Conservation (phyloP, 2,888 invertebrate genomes). For the Sarcophaga rosellei region DNA sequence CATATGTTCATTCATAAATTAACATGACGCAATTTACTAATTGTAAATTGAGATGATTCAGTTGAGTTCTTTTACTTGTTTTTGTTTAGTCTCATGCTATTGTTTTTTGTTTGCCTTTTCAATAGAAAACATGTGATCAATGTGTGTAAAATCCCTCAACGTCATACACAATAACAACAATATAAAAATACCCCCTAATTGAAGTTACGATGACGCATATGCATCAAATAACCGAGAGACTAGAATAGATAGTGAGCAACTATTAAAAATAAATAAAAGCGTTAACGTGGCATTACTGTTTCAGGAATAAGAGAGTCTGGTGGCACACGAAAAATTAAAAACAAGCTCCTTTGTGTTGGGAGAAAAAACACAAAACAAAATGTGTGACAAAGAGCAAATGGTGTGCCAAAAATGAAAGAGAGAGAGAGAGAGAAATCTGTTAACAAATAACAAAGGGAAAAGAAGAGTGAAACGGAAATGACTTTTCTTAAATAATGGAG, state of each 20-base stretch:
- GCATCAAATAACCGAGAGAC: background rate
- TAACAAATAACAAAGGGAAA: background rate
- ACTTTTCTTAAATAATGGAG: background rate
- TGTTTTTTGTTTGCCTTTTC: background rate
- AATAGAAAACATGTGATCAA: slow-evolving; percentile 24
- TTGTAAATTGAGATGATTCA: slow-evolving; percentile 47
- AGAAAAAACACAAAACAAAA: background rate
- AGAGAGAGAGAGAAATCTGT: background rate
- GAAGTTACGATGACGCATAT: background rate
- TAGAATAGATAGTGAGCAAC: background rate
- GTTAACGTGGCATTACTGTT: background rate
- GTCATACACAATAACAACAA: background rate
- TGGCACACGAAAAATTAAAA: background rate
- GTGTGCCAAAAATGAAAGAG: too few species aligned
- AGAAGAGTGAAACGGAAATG: slow-evolving; percentile 46
- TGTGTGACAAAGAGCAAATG: background rate
- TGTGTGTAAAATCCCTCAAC: slow-evolving; percentile 14
- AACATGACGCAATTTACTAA: slow-evolving; percentile 35
- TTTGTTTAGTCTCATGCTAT: background rate
- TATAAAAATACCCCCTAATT: background rate
- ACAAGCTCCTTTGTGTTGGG: background rate
- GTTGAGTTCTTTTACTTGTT: background rate
- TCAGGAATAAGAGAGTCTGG: background rate
- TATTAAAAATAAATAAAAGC: background rate
- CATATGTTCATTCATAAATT: background rate